Evolutionary conservation across 2,797 vertebrate genomes (phyloP).

Genomic region (Lindbergichthys nudifrons): DNA sequence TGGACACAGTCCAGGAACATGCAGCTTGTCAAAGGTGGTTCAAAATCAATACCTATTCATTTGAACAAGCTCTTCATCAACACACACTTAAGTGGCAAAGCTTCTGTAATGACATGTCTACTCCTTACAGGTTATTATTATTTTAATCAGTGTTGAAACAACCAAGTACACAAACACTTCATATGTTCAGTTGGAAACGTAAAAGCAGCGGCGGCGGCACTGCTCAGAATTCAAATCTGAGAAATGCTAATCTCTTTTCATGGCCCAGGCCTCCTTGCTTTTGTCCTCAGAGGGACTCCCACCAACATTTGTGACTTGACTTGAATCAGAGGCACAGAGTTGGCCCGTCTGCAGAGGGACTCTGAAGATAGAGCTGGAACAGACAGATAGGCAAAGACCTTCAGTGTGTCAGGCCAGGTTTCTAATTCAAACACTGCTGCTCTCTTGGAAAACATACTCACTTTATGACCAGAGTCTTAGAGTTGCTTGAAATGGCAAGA

Average conservation of each 20-base stretch:
- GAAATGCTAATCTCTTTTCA: constrained; percentile 84
- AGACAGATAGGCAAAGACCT: constrained; percentile 41
- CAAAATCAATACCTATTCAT: constrained; percentile 48
- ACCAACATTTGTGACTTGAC: constrained; percentile 72
- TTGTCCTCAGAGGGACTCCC: constrained; percentile 75
- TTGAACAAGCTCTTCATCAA: constrained; percentile 68
- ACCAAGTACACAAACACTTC: constrained; percentile 82
- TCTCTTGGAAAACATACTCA: not conserved
- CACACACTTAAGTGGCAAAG: constrained; percentile 45
- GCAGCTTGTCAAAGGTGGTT: constrained; percentile 51
- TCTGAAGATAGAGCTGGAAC: constrained; percentile 40
- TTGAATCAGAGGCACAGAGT: constrained; percentile 74
- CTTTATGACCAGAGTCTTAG: constrained; percentile 8
- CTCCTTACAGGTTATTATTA: constrained; percentile 71
- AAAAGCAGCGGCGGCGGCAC: constrained; percentile 51
- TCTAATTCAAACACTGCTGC: constrained; percentile 17
- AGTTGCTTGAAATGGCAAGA: constrained; percentile 9
- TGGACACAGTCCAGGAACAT: constrained; percentile 53
- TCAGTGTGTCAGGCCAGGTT: constrained; percentile 18
- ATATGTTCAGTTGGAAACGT: constrained; percentile 73
- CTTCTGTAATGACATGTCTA: constrained; percentile 42
- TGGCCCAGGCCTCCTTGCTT: constrained; percentile 66
- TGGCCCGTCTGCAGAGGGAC: constrained; percentile 62
- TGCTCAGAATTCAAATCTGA: constrained; percentile 79
- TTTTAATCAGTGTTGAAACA: constrained; percentile 83